Base-by-base conservation (phyloP, 2,888 invertebrate genomes). In the Tetramorium bicarinatum region DNA sequence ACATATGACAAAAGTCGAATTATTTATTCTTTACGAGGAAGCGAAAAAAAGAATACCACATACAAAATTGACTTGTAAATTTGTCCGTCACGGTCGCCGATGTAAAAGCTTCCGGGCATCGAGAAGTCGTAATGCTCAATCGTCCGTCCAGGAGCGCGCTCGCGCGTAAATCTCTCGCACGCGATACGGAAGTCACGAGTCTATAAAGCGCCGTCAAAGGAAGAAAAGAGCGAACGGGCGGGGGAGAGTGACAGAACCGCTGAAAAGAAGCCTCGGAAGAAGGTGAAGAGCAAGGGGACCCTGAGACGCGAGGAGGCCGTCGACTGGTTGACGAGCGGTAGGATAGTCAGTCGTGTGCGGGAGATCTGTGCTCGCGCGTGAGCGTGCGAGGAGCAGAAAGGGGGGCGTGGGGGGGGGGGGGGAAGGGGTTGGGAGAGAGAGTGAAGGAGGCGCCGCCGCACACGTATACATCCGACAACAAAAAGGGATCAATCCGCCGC, bases 401-500 rank as follows among this genome's bases (percentile, higher is more conserved):
- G 47, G 25, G 64, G 34, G 54, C 34, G 9, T 11, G 25, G 38
- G 59, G 0, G 29, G 66, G n/a, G 66, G 38, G 25, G 54, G 21
- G 29, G 41, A 11, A n/a, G n/a, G n/a, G n/a, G n/a, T n/a, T n/a
- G 25, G 54, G 21, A 38, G 41, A 11, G 66, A 52, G 61, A 62
- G 59, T 18, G 74, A 44, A 71, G 49, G 38, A 25, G 84, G 59
- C 79, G 75, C 83, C 66, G 61, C 64, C 79, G 77, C 83, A 64
- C 81, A 81, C 83, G 83, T 80, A 86, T 66, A 67, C 67, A 67
- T 84, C 82, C 69, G 66, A 90, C 92, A 92, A 93, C 92, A 93
- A 93, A 94, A 93, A 93, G 93, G 93, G 93, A 94, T 94, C 94
- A 94, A 94, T 94, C 94, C 92, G 92, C 90, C 89, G 89, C 91